Evolutionary conservation across 1,140 invertebrate species (phyloP), one percentile per base, ranked within the genome.

Genomic region (Drosophila mauritiana): DNA sequence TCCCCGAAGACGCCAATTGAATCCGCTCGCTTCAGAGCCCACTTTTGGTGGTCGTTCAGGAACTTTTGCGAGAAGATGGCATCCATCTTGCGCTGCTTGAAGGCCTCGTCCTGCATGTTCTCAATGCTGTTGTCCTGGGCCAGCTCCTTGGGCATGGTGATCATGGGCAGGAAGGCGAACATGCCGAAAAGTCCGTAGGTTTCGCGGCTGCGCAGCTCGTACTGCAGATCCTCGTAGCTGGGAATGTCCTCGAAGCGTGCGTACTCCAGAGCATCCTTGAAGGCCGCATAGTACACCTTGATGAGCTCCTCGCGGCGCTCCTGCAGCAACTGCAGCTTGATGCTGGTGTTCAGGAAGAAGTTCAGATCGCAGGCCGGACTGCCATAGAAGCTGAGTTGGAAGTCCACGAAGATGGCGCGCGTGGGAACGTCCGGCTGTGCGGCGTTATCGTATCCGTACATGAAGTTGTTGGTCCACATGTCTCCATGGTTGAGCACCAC

Each of bases 401-500:
- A 92, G 45, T 92, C 91, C 15, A 92, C 94, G 48, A 95, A 94
- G 80, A 94, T 94, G 3, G 94, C 93, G 11, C 93, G 90, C 5
- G 93, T 90, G 0, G 94, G 92, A 53, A 93, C 91, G 0, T 91
- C 90, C 1, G 85, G 79, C 42, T 86, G 42, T 0, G 91, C 48
- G 0, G 92, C 64, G 53, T 94, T 83, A 59, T 90, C 90, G 72
- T 95, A 95, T 42, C 93, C 93, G 77, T 95, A 95, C 73, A 96
- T 88, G 90, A 95, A 94, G 73, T 96, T 96, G 67, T 95, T 95
- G 1, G 94, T 92, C 95, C 95, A 96, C 27, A 93, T 92, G 79
- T 96, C 95, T 5, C 95, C 95, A 46, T 96, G 95, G 78, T 94
- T 94, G 10, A 96, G 91, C 0, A 95, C 94, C 31, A 93, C 92